These are phyloP conservation scores for Pyrocephalus nanus DNA, from an alignment of 2,797 vertebrate genomes.

Conservation along the genomic window DNA sequence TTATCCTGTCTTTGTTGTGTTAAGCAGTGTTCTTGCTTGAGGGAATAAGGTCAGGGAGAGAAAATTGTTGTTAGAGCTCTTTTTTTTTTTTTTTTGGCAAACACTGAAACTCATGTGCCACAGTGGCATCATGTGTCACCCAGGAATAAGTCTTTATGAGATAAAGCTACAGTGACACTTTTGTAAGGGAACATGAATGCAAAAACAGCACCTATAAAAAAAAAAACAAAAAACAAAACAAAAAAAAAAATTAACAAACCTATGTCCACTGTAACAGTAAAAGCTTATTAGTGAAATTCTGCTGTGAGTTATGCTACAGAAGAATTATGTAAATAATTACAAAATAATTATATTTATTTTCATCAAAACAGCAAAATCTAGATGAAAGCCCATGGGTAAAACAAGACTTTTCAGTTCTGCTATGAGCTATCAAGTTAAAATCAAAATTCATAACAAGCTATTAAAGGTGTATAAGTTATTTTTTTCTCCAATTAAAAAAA, in stretches of 20 bases:
- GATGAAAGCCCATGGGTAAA: not conserved
- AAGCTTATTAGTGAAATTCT: not conserved
- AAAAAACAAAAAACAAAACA: not conserved
- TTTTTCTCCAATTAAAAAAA: not conserved
- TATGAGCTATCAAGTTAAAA: not conserved
- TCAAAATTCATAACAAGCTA: not conserved
- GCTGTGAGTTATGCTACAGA: not conserved
- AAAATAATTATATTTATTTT: not conserved
- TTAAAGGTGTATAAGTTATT: not conserved
- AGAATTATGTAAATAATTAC: not conserved
- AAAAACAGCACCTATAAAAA: not conserved
- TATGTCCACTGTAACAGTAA: not conserved
- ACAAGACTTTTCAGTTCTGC: not conserved
- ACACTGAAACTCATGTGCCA: not conserved
- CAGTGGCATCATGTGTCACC: not conserved
- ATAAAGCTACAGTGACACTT: not conserved
- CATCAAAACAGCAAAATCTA: not conserved
- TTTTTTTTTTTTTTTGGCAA: not conserved
- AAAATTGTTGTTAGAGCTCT: not conserved
- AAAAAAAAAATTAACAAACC: not conserved
- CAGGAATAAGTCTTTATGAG: not conserved
- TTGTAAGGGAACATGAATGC: not conserved
- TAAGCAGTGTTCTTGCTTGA: not conserved
- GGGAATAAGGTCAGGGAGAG: not conserved
- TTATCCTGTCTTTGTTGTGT: not conserved